These are phyloP conservation scores for Eulemur albifrons DNA, from an alignment of 2,797 vertebrate genomes.

Conservation along the genomic window DNA sequence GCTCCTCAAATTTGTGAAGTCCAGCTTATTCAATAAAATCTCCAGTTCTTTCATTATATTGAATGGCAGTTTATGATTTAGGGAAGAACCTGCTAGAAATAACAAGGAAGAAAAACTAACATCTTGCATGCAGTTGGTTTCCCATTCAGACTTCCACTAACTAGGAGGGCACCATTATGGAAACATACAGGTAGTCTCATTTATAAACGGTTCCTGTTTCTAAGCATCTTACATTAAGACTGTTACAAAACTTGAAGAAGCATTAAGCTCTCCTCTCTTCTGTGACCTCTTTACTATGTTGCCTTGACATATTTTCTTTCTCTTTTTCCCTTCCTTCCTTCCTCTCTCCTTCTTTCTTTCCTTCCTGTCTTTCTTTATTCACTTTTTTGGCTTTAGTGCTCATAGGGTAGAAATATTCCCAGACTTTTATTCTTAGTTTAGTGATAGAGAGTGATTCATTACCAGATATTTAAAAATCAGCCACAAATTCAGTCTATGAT, in stretches of 20 bases:
- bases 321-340: not conserved
- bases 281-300: not conserved
- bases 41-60: not conserved
- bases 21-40: not conserved
- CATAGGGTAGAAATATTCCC: not conserved
- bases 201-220: not conserved
- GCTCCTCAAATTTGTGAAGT: constrained; percentile 12
- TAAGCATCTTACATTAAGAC: not conserved
- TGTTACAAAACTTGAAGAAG: not conserved
- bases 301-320: not conserved
- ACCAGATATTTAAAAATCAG: constrained; percentile 27
- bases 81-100: not conserved
- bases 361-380: not conserved
- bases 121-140: not conserved
- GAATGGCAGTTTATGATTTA: constrained; percentile 6
- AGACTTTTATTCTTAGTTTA: not conserved
- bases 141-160: not conserved
- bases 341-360: not conserved
- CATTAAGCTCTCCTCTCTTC: not conserved
- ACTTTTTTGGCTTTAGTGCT: not conserved
- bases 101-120: not conserved
- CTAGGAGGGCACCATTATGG: not conserved
- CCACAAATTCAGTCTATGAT: not conserved
- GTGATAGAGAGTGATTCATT: not conserved
- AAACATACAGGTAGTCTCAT: not conserved